Base-by-base conservation (phyloP, 2,888 invertebrate genomes). In the Ametastegia equiseti region DNA sequence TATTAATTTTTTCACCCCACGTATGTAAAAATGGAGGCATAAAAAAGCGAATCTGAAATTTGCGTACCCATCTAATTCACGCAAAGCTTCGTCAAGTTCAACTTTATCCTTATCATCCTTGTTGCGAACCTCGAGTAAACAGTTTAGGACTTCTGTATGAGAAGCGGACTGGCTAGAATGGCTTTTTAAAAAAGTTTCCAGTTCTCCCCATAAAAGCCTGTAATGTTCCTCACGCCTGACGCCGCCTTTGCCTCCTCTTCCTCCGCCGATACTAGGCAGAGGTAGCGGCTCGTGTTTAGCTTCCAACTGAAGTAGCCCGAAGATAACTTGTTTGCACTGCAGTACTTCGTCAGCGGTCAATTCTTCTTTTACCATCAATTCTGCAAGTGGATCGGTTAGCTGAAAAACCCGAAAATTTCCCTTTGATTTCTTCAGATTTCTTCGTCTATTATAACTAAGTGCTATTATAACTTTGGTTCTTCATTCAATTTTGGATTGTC, bases 171-270 rank as follows among this genome's bases (percentile, higher is more conserved):
- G 91, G 60, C 84, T 87, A 0, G 90, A 86, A 79, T 96, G 96
- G 36, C 96, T 94, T 80, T 96, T 95, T 0, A 98, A 92, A 50
- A 98, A 93, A 13, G 95, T 95, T 90, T 98, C 98, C 71, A 98
- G 91, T 90, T 99, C 98, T 42, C 94, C 94, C 96, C 98, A 99
- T 90, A 98, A 94, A 39, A 97, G 94, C 67, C 97, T 95, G 93
- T 98, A 98, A 87, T 98, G 97, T 88, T 98, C 98, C 86, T 98
- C 98, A 84, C 96, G 94, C 30, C 89, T 88, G 42, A 89, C 88
- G 5, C 89, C 89, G 13, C 92, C 90, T 88, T 91, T 93, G 77
- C 86, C 92, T 2, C 92, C 92, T 80, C 92, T 95, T 92, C 96
- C 94, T 85, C 95, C 94, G 30, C 95, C 95, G 42, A 95, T 92